Evolutionary conservation across 2,797 vertebrate genomes (phyloP), one percentile per base, ranked within the genome.

Genomic region (Masticophis lateralis): DNA sequence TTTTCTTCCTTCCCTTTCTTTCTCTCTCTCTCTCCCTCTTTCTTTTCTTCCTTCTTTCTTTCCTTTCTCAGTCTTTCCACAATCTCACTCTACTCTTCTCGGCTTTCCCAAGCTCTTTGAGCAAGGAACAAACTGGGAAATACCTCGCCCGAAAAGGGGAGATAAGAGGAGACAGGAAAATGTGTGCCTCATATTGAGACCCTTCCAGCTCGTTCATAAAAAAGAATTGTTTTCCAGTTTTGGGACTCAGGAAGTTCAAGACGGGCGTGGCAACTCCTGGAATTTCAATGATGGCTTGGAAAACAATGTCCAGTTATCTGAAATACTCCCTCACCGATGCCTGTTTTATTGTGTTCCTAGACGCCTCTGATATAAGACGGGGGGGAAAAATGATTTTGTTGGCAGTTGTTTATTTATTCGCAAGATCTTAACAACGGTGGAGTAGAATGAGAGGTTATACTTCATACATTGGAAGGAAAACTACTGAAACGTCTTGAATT

Each of bases 271-370:
- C 47, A 53, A 27, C 1, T 11, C 10, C 28, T 43, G 66, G 56
- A 91, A 93, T 86, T 43, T 47, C 57, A 56, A 27, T 8, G 1
- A 55, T 55, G 32, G 43, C 69, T 86, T 28, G 4, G 32, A 14
- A 93, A 83, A 93, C 66, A 89, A 86, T 88, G n/a, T 25, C 12
- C 25, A 55, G 25, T 91, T 91, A 47, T 89, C 66, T 83, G 20
- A 3, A 88, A 57, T 37, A 63, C 43, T 89, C 18, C 16, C 63
- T 47, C 25, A 20, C 6, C 2, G 4, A 14, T 25, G 87, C 37
- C n/a, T 79, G 14, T 43, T 59, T 59, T 20, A 37, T 32, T 56
- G 13, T 53, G 16, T 47, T 79, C 59, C 22, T n/a, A 7, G 8
- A 13, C 7, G n/a, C 43, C 27, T 14, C 28, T 90, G 47, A 79